Base-by-base conservation (phyloP, 2,113 vertebrate genomes). In the Ornithorhynchus anatinus region DNA sequence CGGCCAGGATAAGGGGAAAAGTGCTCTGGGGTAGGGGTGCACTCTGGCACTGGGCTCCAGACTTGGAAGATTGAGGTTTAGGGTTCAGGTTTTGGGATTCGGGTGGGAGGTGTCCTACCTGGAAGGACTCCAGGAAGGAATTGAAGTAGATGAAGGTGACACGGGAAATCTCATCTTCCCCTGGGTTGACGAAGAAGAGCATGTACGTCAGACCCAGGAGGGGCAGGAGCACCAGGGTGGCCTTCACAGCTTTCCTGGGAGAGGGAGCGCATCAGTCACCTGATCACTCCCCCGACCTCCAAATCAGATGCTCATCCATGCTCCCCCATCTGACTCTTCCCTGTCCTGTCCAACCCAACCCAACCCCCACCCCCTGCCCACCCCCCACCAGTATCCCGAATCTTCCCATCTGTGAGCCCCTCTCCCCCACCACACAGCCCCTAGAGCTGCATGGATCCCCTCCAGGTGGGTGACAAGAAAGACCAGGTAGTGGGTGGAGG, bases 61-160 rank as follows among this genome's bases (percentile, higher is more conserved):
- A 29, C 29, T 6, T 5, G 31, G 29, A n/a, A 23, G 23, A 16
- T 16, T 23, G 37, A 22, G 11, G 12, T 15, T 12, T 20, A 20
- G 5, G 1, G 35, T 23, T 19, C 7, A 2, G 1, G 29, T 23
- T 16, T 48, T 2, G 7, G n/a, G n/a, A 23, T 3, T 11, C 7
- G 5, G 44, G 37, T 29, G 36, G 1, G 32, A 6, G 33, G 1
- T 0, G 37, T 0, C 6, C 2, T 88, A 99, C 98, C 97, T 99
- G 98, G 90, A 99, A 99, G 37, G 97, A 99, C 58, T 99, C 96
- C 83, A 99, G 88, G 64, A 99, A 95, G 15, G 97, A 99, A 84
- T 99, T 99, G 91, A 99, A 99, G 77, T 99, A 99, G 79, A 99
- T 98, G 90, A 99, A 99, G 79, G 99, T 96, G 0, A 97, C 90